Conservation (phyloP, 2,113 vertebrate genomes). For the Macheiramphus alcinus region DNA sequence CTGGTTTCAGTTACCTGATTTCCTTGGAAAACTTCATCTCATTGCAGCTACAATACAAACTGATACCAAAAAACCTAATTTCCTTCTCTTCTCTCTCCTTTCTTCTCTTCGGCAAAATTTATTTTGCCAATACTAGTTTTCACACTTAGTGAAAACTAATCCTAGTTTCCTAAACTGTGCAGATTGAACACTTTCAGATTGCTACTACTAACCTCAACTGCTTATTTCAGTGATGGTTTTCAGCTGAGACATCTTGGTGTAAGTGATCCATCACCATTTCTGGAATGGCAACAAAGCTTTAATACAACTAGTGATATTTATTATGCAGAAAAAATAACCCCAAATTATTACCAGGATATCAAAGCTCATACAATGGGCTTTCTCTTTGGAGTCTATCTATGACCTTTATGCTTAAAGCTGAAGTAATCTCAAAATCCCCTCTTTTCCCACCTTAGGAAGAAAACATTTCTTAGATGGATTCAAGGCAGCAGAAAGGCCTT, state of each 20-base stretch:
- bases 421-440: neutral
- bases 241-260: neutral
- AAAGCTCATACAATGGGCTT: neutral
- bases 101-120: neutral
- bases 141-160: neutral
- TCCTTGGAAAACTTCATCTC: neutral
- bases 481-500: neutral
- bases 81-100: neutral
- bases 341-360: neutral
- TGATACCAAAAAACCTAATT: neutral
- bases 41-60: neutral
- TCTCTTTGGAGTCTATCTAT: neutral
- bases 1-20: neutral
- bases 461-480: neutral
- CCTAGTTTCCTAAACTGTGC: neutral
- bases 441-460: neutral
- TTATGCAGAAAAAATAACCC: neutral
- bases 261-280: neutral
- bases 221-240: neutral
- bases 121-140: neutral
- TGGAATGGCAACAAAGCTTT: neutral
- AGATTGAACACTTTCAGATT: neutral
- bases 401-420: neutral
- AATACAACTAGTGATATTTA: neutral
- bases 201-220: neutral